Conservation (phyloP, 2,797 vertebrate species). For the Graptemys geographica region DNA sequence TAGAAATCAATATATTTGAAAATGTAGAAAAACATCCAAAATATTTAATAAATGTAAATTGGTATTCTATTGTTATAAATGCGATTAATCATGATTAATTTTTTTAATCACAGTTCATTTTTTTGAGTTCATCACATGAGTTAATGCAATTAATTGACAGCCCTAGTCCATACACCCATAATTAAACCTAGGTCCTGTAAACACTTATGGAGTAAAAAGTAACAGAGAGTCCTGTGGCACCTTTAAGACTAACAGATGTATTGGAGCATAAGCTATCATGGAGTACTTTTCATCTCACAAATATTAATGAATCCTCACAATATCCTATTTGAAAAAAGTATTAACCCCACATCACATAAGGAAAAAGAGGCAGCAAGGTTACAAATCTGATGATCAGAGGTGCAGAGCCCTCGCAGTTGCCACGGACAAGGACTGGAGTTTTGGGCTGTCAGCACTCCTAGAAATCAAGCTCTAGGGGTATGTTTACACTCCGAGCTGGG, state of each 20-base stretch:
- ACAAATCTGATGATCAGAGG: background rate
- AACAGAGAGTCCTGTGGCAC: too few species aligned
- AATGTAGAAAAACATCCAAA: too few species aligned
- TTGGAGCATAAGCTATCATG: too few species aligned
- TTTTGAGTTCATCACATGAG: too few species aligned
- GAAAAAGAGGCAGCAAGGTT: background rate
- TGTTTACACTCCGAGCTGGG: background rate
- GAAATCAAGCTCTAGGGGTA: background rate
- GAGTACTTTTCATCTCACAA: background rate
- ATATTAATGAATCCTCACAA: background rate
- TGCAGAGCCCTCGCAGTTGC: fast-evolving
- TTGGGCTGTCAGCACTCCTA: background rate
- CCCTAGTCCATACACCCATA: background rate
- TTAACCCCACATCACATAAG: background rate
- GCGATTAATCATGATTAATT: too few species aligned
- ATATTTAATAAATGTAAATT: too few species aligned
- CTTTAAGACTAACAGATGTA: too few species aligned
- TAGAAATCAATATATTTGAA: too few species aligned
- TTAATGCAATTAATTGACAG: too few species aligned
- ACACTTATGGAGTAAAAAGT: background rate
- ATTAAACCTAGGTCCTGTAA: background rate
- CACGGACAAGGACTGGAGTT: fast-evolving
- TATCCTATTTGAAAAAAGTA: background rate
- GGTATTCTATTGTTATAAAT: too few species aligned
- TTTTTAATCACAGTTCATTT: too few species aligned